A percentile compares a stretch with the other conserved stretches of the same genome.
phyloP scores from a whole-genome alignment of 2,113 vertebrate species.

The Gracilinanus agilis region DNA sequence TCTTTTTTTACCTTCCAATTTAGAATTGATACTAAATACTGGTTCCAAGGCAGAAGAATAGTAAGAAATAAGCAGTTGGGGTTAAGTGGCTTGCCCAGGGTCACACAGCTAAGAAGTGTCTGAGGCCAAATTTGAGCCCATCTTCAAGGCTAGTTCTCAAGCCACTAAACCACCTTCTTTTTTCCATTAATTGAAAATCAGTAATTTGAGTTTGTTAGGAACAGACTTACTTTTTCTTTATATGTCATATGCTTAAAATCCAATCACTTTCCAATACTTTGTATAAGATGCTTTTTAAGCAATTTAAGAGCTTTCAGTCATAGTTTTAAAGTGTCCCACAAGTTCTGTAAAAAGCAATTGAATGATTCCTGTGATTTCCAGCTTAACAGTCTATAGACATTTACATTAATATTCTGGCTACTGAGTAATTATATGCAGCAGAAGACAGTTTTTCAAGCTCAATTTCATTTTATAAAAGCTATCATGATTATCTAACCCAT shows the following conservation, averaged over 20 bases:
- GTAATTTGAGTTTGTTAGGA: neutral
- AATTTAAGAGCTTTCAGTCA: neutral
- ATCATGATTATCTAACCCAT: neutral
- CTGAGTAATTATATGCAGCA: neutral
- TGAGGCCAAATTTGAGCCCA: too few relatives aligned
- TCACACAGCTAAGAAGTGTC: too few relatives aligned
- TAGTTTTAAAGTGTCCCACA: neutral
- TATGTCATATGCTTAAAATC: neutral
- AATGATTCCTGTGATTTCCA: neutral
- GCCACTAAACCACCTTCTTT: neutral
- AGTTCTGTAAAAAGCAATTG: neutral
- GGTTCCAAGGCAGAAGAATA: too few relatives aligned
- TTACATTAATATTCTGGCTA: neutral
- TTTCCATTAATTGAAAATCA: neutral
- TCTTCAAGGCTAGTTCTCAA: too few relatives aligned
- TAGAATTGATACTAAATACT: too few relatives aligned
- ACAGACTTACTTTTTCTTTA: neutral
- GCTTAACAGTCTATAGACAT: neutral
- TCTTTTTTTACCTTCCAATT: too few relatives aligned
- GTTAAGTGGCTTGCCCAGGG: too few relatives aligned
- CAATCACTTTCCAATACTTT: neutral
- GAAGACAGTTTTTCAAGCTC: neutral
- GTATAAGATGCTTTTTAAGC: neutral
- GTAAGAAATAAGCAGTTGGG: too few relatives aligned
- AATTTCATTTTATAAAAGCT: neutral